Conservation (phyloP, 2,797 vertebrate species). For the Gadopsis bispinosus region DNA sequence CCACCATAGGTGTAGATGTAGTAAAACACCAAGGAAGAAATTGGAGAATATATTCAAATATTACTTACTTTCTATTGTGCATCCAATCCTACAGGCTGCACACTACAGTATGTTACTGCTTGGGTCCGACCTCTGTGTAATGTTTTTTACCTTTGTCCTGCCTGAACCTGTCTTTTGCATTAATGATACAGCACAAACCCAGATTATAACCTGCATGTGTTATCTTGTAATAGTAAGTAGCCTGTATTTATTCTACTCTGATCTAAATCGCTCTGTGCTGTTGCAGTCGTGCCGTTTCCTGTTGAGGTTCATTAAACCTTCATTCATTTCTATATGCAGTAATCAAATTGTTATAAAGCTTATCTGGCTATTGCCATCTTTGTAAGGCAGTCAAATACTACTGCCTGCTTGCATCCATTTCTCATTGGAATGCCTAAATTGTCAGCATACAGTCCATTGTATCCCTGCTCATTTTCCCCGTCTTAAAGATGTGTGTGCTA, state of each 20-base stretch:
- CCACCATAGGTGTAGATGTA: not conserved
- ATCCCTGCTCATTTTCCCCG: too few species aligned
- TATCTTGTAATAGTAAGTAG: not conserved
- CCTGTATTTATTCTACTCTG: conserved; percentile 22
- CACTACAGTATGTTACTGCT: not conserved
- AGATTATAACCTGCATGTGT: not conserved
- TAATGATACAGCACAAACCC: conserved; percentile 7
- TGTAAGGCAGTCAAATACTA: not conserved
- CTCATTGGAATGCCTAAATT: not conserved
- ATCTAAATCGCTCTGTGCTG: conserved; percentile 5
- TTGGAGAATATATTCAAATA: not conserved
- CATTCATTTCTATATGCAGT: conserved; percentile 22
- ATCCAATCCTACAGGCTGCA: not conserved
- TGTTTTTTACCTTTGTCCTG: not conserved
- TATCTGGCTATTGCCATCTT: conserved; percentile 7
- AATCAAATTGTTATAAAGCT: conserved; percentile 31
- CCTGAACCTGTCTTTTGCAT: not conserved
- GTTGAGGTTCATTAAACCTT: conserved; percentile 34
- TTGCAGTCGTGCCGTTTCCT: conserved; percentile 32
- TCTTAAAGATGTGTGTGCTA: too few species aligned
- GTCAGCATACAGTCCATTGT: not conserved
- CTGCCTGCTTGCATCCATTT: not conserved
- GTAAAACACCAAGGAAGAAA: not conserved
- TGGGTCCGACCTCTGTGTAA: not conserved
- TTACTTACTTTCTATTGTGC: not conserved